Percentiles rank a stretch among this genome's conserved stretches.
Evolutionary conservation across 2,888 invertebrate genomes (phyloP).

Genomic region (Blastobasis adustella): DNA sequence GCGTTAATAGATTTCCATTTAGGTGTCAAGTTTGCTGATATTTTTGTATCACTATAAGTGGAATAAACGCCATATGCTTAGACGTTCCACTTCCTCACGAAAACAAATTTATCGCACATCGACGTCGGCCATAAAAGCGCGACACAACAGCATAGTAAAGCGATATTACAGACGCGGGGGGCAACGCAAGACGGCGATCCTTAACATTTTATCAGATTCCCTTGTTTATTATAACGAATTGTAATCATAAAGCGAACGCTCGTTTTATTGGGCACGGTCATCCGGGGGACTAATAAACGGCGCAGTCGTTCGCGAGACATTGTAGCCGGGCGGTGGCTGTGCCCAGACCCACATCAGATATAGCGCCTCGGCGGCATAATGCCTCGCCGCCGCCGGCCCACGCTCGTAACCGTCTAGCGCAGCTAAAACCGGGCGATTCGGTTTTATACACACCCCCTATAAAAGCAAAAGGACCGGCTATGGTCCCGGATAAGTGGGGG

Average conservation of each 20-base stretch:
- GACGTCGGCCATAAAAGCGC: too few species aligned
- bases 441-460: conserved; percentile 75
- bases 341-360: conserved; percentile 58
- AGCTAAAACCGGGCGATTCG: conserved; percentile 73
- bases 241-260: conserved; percentile 21
- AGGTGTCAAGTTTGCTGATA: too few species aligned
- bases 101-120: too few species aligned
- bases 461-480: conserved; percentile 74
- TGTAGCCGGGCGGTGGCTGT: conserved; percentile 40
- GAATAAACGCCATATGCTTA: too few species aligned
- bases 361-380: conserved; percentile 58
- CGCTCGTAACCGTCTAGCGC: conserved; percentile 71
- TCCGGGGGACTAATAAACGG: conserved; percentile 46
- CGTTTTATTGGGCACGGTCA: conserved; percentile 45
- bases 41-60: too few species aligned
- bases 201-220: conserved; percentile 7
- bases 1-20: too few species aligned
- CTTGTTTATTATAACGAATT: conserved; percentile 36
- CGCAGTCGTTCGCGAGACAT: conserved; percentile 49
- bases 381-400: conserved; percentile 58
- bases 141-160: too few species aligned
- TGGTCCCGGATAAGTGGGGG: conserved; percentile 71
- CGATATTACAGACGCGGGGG: too few species aligned
- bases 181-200: too few species aligned
- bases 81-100: neutral